phyloP scores from a whole-genome alignment of 2,797 vertebrate species.

The Atherinosoma microstoma region DNA sequence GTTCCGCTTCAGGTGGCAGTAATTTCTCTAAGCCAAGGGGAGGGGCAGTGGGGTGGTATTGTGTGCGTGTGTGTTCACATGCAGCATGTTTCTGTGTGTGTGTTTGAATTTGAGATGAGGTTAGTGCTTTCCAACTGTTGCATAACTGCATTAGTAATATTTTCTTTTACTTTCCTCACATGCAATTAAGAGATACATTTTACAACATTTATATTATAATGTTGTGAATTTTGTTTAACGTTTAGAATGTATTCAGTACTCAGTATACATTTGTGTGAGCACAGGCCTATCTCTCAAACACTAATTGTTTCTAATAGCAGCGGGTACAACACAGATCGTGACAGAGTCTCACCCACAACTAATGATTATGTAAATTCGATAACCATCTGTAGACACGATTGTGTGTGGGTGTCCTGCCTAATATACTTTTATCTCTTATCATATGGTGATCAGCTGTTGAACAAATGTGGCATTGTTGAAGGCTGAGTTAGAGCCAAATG shows the following conservation, averaged over 20 bases:
- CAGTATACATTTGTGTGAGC: constrained; percentile 3
- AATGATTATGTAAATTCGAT: constrained; percentile 74
- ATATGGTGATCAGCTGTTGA: constrained; percentile 58
- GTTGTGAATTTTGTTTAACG: not conserved
- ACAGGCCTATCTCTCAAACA: constrained; percentile 28
- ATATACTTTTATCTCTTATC: constrained; percentile 70
- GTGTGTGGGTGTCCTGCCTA: constrained; percentile 48
- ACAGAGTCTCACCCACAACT: constrained; percentile 65
- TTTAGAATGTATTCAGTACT: not conserved
- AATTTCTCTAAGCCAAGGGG: constrained; percentile 71
- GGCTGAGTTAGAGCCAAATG: constrained; percentile 31
- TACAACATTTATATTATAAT: not conserved
- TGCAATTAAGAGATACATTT: not conserved
- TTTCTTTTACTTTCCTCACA: not conserved
- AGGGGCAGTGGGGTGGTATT: constrained; percentile 46
- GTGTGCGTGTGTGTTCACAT: constrained; percentile 25
- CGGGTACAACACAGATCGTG: constrained; percentile 54
- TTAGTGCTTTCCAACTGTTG: not conserved
- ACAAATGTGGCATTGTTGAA: constrained; percentile 74
- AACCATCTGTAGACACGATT: constrained; percentile 63
- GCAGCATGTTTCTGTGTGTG: constrained; percentile 6
- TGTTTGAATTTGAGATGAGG: not conserved
- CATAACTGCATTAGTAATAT: not conserved
- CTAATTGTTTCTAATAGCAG: constrained; percentile 62
- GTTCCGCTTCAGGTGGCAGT: constrained; percentile 83